phyloP scores from a whole-genome alignment of 1,140 invertebrate species.

The Scylla paramamosain region DNA sequence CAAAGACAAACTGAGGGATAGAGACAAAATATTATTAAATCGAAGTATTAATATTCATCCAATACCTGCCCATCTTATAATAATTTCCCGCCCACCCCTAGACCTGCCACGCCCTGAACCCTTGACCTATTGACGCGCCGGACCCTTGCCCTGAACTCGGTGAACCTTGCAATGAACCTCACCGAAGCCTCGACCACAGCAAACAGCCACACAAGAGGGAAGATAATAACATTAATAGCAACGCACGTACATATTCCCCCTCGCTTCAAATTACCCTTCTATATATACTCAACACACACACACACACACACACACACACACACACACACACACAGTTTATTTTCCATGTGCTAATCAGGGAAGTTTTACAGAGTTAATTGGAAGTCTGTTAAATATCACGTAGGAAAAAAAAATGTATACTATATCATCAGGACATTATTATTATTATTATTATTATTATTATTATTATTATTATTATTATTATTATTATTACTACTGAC shows the following conservation, averaged over 20 bases:
- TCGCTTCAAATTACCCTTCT: not conserved
- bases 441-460: not conserved
- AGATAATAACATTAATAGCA: not conserved
- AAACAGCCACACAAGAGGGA: not conserved
- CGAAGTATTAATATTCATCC: not conserved
- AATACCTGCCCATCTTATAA: too few relatives aligned
- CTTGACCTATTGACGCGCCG: too few relatives aligned
- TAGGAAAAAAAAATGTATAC: too few relatives aligned
- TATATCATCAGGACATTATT: not conserved
- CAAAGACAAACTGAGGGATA: constrained; percentile 9
- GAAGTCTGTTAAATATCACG: too few relatives aligned
- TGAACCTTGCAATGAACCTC: not conserved
- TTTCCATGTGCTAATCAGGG: too few relatives aligned
- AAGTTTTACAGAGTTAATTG: too few relatives aligned
- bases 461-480: not conserved
- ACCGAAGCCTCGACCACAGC: not conserved
- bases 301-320: constrained; percentile 20
- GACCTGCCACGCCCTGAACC: too few relatives aligned
- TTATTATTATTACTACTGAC: not conserved
- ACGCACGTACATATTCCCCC: not conserved
- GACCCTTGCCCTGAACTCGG: not conserved
- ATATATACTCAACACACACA: not conserved
- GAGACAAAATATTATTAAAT: not conserved
- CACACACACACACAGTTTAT: not conserved
- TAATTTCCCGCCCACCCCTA: too few relatives aligned